phyloP scores from a whole-genome alignment of 2,888 invertebrate genomes.

The Drosophila ezoana region DNA sequence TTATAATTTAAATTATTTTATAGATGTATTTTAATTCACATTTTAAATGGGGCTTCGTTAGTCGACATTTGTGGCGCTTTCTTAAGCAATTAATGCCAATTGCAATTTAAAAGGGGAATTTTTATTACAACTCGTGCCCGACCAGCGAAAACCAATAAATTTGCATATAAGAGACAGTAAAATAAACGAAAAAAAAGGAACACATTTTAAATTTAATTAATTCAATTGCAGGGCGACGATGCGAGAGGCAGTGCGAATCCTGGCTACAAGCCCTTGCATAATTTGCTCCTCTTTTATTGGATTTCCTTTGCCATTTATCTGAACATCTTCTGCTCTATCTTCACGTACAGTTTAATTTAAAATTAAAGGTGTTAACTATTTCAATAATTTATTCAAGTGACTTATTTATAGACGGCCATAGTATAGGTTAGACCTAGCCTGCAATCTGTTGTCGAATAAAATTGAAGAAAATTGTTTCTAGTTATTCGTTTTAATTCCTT shows the following conservation, averaged over 20 bases:
- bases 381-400: slow-evolving; percentile 8
- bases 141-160: slow-evolving; percentile 43
- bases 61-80: slow-evolving; percentile 23
- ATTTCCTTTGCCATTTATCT: slow-evolving; percentile 7
- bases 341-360: slow-evolving; percentile 12
- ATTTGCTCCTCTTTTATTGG: slow-evolving; percentile 24
- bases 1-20: too few species aligned
- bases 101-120: slow-evolving; percentile 19
- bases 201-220: slow-evolving; percentile 46
- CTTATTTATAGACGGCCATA: neutral
- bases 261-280: neutral
- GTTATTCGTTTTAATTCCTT: too few species aligned
- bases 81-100: slow-evolving; percentile 40
- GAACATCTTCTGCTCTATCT: neutral
- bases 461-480: too few species aligned
- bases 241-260: slow-evolving; percentile 14
- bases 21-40: neutral
- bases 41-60: slow-evolving; percentile 32
- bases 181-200: neutral
- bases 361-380: slow-evolving; percentile 5
- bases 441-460: neutral
- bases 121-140: slow-evolving; percentile 29
- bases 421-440: neutral
- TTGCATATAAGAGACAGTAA: slow-evolving; percentile 37
- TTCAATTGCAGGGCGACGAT: slow-evolving; percentile 47